These are phyloP conservation scores for Chrysopilus asiliformis DNA, from an alignment of 2,888 invertebrate species.

Conservation along the genomic window DNA sequence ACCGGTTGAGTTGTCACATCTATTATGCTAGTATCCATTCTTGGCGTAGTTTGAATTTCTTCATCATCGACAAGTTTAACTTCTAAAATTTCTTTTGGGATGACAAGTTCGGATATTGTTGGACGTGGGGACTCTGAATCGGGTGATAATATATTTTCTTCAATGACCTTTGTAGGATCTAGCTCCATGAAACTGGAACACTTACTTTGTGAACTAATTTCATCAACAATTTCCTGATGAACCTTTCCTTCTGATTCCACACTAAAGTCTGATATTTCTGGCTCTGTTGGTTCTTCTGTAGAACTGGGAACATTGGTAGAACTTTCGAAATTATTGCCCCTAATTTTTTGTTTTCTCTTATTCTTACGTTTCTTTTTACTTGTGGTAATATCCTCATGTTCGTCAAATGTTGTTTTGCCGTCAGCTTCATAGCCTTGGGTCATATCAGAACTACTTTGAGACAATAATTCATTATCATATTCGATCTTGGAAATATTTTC, in stretches of 20 bases:
- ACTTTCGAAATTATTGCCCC: conserved; percentile 36
- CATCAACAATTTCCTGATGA: conserved; percentile 26
- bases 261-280: conserved; percentile 22
- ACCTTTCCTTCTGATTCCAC: conserved; percentile 23
- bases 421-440: conserved; percentile 68
- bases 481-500: no score
- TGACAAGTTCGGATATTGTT: conserved; percentile 41
- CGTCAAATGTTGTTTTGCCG: conserved; percentile 44
- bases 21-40: conserved; percentile 13
- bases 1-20: conserved; percentile 22
- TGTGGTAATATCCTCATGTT: conserved; percentile 19
- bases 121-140: conserved; percentile 44
- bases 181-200: conserved; percentile 37
- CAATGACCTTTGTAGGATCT: conserved; percentile 49
- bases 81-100: conserved; percentile 33
- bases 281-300: conserved; percentile 35
- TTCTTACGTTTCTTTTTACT: conserved; percentile 38
- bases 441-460: no score
- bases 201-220: conserved; percentile 35
- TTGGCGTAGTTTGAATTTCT: conserved; percentile 48
- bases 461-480: no score
- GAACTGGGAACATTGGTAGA: conserved; percentile 39
- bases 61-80: conserved; percentile 30
- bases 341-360: conserved; percentile 40
- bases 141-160: conserved; percentile 46